Evolutionary conservation across 2,888 invertebrate species (phyloP).

Genomic region (Ochlodes sylvanus): DNA sequence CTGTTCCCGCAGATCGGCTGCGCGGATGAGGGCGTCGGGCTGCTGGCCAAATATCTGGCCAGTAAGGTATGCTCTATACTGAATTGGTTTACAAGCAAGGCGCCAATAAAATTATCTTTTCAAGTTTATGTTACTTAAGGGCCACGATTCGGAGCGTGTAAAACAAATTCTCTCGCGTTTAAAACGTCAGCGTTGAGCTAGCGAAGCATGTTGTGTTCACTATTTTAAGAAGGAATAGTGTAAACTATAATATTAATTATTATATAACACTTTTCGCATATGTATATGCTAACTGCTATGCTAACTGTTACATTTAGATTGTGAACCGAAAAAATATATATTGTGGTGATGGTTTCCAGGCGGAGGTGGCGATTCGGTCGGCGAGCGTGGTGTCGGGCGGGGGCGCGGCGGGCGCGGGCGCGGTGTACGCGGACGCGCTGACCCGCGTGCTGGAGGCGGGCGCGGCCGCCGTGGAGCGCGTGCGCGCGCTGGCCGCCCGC

Average conservation of each 20-base stretch:
- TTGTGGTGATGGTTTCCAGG: constrained; percentile 48
- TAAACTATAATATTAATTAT: no score
- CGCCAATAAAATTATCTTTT: no score
- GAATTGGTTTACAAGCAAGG: background rate
- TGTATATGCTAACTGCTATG: no score
- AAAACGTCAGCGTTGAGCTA: no score
- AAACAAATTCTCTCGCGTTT: no score
- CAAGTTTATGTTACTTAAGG: no score
- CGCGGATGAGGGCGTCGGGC: constrained; percentile 94
- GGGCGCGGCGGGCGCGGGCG: constrained; percentile 43
- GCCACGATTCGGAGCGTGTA: no score
- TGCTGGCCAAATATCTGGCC: constrained; percentile 94
- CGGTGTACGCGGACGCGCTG: constrained; percentile 70
- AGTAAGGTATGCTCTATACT: constrained; percentile 85
- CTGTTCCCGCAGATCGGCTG: constrained; percentile 97
- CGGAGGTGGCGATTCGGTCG: constrained; percentile 58
- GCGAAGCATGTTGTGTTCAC: no score
- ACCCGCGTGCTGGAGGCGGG: constrained; percentile 70
- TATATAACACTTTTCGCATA: no score
- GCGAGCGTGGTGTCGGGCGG: constrained; percentile 53
- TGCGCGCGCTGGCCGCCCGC: constrained; percentile 44
- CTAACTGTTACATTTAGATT: no score
- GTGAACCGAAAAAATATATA: no score
- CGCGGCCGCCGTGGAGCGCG: constrained; percentile 62
- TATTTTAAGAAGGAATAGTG: no score